Base-by-base conservation (phyloP, 2,888 invertebrate species). In the Marronus borbonicus region DNA sequence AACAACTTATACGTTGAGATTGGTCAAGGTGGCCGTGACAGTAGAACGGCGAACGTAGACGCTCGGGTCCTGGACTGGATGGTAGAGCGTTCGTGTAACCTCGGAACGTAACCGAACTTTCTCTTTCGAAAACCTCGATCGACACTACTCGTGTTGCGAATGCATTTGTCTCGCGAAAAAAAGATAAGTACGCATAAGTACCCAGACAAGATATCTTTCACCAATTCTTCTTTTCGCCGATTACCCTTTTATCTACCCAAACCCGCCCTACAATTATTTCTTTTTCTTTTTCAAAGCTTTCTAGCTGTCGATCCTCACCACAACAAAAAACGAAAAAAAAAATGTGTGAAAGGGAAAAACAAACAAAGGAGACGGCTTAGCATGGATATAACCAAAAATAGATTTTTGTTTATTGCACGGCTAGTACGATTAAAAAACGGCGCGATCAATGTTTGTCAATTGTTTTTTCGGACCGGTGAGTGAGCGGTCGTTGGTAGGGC, bases 11-110 rank as follows among this genome's bases (percentile, higher is more conserved):
- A 86, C 83, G 86, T 88, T 88, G 88, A 87, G 88, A 88, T 87
- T 88, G 88, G 88, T 88, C 88, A 88, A 87, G 88, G 87, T 86
- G 86, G 86, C 85, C 84, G 82, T 82, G 84, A 81, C 82, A 83
- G 66, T 84, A 84, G 86, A 65, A 69, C 55, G 77, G 44, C 31
- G 17, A 58, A 58, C 55, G 55, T 58, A 20, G 55, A 58, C n/a
- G 20, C 20, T 8, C 55, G 55, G 17, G 20, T 68, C 77, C 76
- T 80, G 28, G 17, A 12, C 66, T 0, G 10, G 44, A 24, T 84
- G 80, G n/a, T 58, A 83, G 64, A 76, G 24, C 20, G 31, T 58
- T 84, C 85, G 84, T 80, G 74, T 79, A 80, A 79, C 81, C 81
- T 82, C 84, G 84, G 80, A 79, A 79, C 65, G 36, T 4, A 31